These are phyloP conservation scores for Melanotaenia nigrans DNA, from an alignment of 2,797 vertebrate genomes.

Conservation along the genomic window DNA sequence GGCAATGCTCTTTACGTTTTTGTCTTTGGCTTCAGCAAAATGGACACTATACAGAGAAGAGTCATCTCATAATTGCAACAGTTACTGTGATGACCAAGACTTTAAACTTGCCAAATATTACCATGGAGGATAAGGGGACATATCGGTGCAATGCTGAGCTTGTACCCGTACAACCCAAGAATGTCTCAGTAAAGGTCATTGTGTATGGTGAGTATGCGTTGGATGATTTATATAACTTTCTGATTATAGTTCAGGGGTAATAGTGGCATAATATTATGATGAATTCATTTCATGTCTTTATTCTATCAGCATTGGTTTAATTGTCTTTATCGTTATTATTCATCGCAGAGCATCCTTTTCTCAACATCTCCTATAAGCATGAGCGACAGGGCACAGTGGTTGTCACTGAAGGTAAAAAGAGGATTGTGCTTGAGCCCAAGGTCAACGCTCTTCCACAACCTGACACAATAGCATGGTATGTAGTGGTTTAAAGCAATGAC, in stretches of 20 bases:
- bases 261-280: neutral
- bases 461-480: constrained; percentile 82
- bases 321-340: constrained; percentile 14
- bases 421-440: constrained; percentile 80
- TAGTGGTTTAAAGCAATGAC: constrained; percentile 8
- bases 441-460: constrained; percentile 86
- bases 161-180: neutral
- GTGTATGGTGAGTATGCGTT: constrained; percentile 82
- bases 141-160: constrained; percentile 83
- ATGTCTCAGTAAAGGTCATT: constrained; percentile 66
- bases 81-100: constrained; percentile 59
- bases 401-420: constrained; percentile 75
- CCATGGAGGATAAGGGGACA: constrained; percentile 81
- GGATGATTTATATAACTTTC: neutral
- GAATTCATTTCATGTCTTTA: neutral
- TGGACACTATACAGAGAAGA: neutral
- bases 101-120: constrained; percentile 81
- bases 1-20: neutral
- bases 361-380: constrained; percentile 78
- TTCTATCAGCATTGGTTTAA: neutral
- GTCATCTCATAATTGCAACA: fast-evolving
- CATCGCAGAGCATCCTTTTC: constrained; percentile 87
- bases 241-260: neutral
- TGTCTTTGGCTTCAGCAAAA: constrained; percentile 67
- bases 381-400: constrained; percentile 35